Percentiles rank a stretch among this genome's conserved stretches.
Evolutionary conservation across 2,888 invertebrate species (phyloP).

Genomic region (Drosophila infuscata): DNA sequence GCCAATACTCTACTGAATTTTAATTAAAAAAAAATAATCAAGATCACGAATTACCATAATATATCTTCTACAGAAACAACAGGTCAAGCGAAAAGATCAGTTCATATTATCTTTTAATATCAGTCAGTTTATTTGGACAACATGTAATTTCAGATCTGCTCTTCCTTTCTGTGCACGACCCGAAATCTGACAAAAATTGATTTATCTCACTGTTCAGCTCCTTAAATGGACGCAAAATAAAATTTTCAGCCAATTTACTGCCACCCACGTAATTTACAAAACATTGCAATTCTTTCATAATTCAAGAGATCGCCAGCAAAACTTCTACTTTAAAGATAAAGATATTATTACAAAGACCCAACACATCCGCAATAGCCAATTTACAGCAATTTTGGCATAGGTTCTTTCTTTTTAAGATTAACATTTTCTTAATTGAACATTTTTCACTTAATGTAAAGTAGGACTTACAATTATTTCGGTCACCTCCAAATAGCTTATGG

Average conservation of each 20-base stretch:
- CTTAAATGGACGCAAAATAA: neutral
- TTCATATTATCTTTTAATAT: no score
- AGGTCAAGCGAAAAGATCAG: no score
- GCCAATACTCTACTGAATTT: neutral
- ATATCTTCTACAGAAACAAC: neutral
- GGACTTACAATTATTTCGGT: conserved; percentile 94
- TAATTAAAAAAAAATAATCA: neutral
- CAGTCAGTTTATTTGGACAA: no score
- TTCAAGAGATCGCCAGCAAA: neutral
- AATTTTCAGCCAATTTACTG: no score
- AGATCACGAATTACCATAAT: neutral
- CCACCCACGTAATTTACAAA: neutral
- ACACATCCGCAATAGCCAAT: no score
- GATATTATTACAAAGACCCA: neutral
- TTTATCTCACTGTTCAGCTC: neutral
- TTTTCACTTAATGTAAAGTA: neutral
- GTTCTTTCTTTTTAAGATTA: neutral
- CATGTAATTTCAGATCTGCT: no score
- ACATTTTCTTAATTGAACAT: neutral
- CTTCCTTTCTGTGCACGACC: neutral
- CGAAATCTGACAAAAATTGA: neutral
- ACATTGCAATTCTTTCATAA: neutral
- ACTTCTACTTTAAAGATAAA: neutral
- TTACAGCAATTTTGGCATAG: no score
- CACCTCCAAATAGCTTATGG: conserved; percentile 93